A percentile compares a stretch with the other conserved stretches of the same genome.
These are phyloP conservation scores for Delphinus delphis DNA, from an alignment of 2,113 vertebrate species.

Conservation along the genomic window DNA sequence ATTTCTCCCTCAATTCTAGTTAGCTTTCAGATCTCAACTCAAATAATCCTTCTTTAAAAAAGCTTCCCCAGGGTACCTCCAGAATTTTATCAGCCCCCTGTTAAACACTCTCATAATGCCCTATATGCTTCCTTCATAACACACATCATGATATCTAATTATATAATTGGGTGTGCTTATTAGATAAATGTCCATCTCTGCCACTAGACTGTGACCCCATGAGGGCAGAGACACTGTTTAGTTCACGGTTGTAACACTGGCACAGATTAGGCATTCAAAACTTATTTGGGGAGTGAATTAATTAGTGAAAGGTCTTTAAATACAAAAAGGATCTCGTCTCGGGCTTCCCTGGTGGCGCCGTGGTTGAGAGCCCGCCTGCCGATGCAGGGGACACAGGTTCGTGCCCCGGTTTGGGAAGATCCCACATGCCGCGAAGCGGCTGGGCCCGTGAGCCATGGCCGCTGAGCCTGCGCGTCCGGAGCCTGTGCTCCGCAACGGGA, in stretches of 20 bases:
- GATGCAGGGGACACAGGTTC: no score
- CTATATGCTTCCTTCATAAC: background rate
- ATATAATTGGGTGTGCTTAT: background rate
- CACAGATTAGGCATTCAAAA: background rate
- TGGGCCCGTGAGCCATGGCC: fast-evolving
- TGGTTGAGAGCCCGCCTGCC: no score
- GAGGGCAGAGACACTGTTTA: background rate
- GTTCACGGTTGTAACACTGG: background rate
- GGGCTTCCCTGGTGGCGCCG: no score
- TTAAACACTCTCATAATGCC: background rate
- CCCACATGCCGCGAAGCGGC: fast-evolving
- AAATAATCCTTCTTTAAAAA: background rate
- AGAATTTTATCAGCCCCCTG: background rate
- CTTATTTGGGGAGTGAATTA: background rate
- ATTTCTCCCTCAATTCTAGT: background rate
- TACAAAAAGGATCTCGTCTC: background rate
- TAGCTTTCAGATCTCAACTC: background rate
- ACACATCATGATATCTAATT: background rate
- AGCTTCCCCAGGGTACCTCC: background rate
- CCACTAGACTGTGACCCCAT: background rate
- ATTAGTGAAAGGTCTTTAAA: background rate
- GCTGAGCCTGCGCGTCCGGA: no score
- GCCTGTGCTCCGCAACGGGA: no score
- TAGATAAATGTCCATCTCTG: background rate
- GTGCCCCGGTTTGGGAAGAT: no score